These are phyloP conservation scores for Hirundichthys speculiger DNA, from an alignment of 2,113 vertebrate species.

Conservation along the genomic window DNA sequence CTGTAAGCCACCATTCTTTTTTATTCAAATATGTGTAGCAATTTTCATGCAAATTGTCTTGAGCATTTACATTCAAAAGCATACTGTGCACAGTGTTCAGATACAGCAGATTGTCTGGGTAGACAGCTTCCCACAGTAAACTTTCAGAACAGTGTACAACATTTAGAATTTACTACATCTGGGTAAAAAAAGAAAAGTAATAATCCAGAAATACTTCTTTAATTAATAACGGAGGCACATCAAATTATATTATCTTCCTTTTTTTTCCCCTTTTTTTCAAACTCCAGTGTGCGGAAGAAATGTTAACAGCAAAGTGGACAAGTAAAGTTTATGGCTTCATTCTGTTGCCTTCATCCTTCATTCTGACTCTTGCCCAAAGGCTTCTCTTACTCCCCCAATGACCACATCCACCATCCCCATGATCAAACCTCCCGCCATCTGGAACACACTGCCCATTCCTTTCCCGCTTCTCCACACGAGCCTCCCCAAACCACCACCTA, in stretches of 20 bases:
- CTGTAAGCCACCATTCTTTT: conserved; percentile 34
- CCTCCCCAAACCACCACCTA: conserved; percentile 71
- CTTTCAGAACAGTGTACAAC: conserved; percentile 17
- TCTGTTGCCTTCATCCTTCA: conserved; percentile 8
- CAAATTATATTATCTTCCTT: conserved; percentile 33
- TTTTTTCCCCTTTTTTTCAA: conserved; percentile 4
- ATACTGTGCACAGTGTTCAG: conserved; percentile 42
- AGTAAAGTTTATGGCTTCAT: conserved; percentile 18
- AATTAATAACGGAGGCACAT: conserved; percentile 36
- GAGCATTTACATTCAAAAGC: conserved; percentile 43
- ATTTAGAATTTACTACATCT: conserved; percentile 8
- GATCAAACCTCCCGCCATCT: conserved; percentile 33
- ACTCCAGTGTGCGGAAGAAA: conserved; percentile 17
- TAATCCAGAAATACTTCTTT: conserved; percentile 8
- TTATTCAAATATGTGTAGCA: conserved; percentile 50
- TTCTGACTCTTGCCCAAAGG: conserved; percentile 56
- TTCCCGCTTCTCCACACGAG: conserved; percentile 65
- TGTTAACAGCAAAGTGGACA: conserved; percentile 17
- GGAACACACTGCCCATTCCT: conserved; percentile 61
- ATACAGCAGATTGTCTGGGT: conserved; percentile 34
- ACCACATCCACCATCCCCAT: conserved; percentile 42
- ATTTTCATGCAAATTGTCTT: conserved; percentile 20
- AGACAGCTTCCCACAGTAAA: conserved; percentile 34
- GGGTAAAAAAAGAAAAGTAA: conserved; percentile 2
- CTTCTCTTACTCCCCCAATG: conserved; percentile 41